Base-by-base conservation (phyloP, 2,888 invertebrate species). In the Azorinus chamasolen region DNA sequence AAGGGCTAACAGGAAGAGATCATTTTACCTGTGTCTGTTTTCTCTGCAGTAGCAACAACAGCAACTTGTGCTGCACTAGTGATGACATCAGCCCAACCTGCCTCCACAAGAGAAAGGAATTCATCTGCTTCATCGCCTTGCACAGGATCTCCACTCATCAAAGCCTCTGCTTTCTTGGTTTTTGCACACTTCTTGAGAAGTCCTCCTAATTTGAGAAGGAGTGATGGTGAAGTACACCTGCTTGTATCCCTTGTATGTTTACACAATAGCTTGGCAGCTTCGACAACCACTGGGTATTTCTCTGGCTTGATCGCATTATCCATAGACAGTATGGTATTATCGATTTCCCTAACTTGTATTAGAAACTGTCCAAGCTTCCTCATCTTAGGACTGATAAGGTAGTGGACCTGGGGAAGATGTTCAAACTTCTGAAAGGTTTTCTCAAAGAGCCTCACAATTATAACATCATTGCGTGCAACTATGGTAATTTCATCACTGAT, bases 131-230 rank as follows among this genome's bases (percentile, higher is more conserved):
- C 14, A 12, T 51, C 8, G 25, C 53, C 54, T 39, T 41, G 10
- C 6, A 2, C 51, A 27, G 45, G 2, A 27, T 25, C 22, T 6
- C 20, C n/a, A 10, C 4, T 2, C 6, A 61, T 61, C 16, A 69
- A 32, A 12, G 53, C 16, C 32, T 69, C 61, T 16, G 69, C 50
- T 24, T 69, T 69, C 27, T 50, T 41, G 16, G 62, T 41, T 48
- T 22, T 41, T 3, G 69, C 69, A 69, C 59, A 61, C 45, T 69
- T 69, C 39, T 69, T 68, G 43, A 69, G 53, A 3, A 18, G 69
- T 12, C 62, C 61, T 27, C 69, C 61, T 1, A 69, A 53, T 22
- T 69, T 69, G 5, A 69, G 32, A 2, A 53, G 61, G 16, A 69
- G 53, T 14, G 59, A 69, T 12, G 69, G 69, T 25, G 51, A 61